Evolutionary conservation across 2,113 vertebrate species (phyloP).

Genomic region (Ranitomeya variabilis): DNA sequence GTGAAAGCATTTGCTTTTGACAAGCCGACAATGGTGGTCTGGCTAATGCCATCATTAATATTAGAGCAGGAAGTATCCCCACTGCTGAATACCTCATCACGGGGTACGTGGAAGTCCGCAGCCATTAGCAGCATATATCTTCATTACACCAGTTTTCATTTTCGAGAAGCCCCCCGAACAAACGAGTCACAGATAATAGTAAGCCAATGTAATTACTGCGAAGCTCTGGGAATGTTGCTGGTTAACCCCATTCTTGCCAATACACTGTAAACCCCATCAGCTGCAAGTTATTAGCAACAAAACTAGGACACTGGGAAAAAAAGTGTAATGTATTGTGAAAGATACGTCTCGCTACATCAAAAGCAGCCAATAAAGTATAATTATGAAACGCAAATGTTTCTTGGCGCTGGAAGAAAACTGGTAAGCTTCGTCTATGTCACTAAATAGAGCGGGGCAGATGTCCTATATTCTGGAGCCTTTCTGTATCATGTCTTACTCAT

Average conservation of each 20-base stretch:
- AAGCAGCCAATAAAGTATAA: background rate
- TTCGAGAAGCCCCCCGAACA: background rate
- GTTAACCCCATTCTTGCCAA: conserved; percentile 24
- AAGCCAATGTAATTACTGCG: conserved; percentile 12
- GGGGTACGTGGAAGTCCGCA: background rate
- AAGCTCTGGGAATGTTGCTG: conserved; percentile 6
- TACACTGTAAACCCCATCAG: background rate
- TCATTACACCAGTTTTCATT: background rate
- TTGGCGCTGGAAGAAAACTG: background rate
- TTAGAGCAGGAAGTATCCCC: background rate
- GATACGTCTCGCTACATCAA: conserved; percentile 6
- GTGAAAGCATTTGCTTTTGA: conserved; percentile 22
- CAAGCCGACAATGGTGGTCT: conserved; percentile 5
- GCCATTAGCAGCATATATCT: conserved; percentile 1
- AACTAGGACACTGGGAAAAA: background rate
- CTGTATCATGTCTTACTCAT: background rate
- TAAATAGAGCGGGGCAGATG: background rate
- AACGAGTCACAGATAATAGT: conserved; percentile 11
- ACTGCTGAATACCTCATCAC: background rate
- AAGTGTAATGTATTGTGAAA: background rate
- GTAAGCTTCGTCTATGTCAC: background rate
- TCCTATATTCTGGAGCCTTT: background rate
- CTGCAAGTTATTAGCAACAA: background rate
- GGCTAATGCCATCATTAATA: background rate
- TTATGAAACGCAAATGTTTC: background rate